Percentiles rank a stretch among this genome's conserved stretches.
These are phyloP conservation scores for Allacma fusca DNA, from an alignment of 2,888 invertebrate genomes.

Conservation along the genomic window DNA sequence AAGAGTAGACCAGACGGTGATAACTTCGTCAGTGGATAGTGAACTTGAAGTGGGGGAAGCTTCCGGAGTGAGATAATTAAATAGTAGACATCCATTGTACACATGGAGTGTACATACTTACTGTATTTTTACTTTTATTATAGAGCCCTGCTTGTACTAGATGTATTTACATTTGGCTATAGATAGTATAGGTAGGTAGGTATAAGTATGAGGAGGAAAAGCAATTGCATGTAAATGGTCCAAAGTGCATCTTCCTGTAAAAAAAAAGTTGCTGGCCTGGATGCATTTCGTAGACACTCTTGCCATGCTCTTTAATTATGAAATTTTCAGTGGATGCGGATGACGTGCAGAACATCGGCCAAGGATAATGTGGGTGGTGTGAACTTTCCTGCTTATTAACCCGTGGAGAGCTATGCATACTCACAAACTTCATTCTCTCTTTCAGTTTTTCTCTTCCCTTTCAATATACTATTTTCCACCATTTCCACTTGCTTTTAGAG, in stretches of 20 bases:
- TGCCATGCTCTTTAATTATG: slow-evolving; percentile 4
- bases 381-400: slow-evolving; percentile 6
- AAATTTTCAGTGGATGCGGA: slow-evolving; percentile 11
- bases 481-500: no score
- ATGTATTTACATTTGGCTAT: no score
- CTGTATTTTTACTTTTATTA: no score
- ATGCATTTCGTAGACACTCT: neutral
- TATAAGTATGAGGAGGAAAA: no score
- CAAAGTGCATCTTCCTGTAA: no score
- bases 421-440: neutral
- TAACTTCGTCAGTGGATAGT: neutral
- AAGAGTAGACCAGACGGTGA: neutral
- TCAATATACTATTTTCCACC: slow-evolving; percentile 10
- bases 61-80: neutral
- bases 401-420: neutral
- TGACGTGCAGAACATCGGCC: slow-evolving; percentile 1
- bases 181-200: no score
- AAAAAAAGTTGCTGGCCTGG: no score
- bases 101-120: no score
- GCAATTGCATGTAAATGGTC: neutral
- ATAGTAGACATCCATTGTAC: no score
- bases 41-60: neutral
- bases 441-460: neutral
- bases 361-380: slow-evolving; percentile 16
- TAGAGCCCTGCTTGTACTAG: no score